Conservation (phyloP, 64 coral and sea anemone genomes). For the Acropora tenuis region DNA sequence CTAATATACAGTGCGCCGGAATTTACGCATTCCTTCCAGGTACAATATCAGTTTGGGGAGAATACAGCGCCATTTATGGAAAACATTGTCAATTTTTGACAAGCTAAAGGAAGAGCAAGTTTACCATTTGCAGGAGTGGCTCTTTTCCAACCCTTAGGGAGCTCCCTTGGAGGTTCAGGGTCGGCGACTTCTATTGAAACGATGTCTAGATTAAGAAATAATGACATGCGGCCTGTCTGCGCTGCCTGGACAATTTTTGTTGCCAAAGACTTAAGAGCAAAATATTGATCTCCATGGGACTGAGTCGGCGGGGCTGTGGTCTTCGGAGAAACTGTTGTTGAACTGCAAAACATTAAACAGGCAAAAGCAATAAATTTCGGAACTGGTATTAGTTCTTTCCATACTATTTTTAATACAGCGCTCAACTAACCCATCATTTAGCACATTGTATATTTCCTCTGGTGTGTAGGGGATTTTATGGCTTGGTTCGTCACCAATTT, state of each 20-base stretch:
- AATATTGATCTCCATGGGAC: background rate
- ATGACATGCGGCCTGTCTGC: conserved; percentile 70
- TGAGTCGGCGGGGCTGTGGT: conserved; percentile 6
- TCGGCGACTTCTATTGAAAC: conserved; percentile 62
- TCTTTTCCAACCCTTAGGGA: conserved; percentile 56
- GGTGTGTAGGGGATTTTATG: conserved; percentile 50
- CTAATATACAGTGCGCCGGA: too few relatives aligned
- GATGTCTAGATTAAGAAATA: conserved; percentile 53
- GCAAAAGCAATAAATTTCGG: background rate
- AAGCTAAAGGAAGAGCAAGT: background rate
- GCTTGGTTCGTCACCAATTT: conserved; percentile 58
- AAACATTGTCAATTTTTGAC: background rate
- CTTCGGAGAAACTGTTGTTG: background rate
- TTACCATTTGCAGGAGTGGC: conserved; percentile 60
- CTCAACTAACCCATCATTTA: conserved; percentile 2
- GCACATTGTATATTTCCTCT: conserved; percentile 24
- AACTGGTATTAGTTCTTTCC: background rate
- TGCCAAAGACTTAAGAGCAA: conserved; percentile 39
- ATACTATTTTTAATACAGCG: background rate
- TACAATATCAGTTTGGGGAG: too few relatives aligned
- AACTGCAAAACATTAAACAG: background rate
- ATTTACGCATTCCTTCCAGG: too few relatives aligned
- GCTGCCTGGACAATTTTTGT: conserved; percentile 52
- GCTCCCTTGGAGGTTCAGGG: conserved; percentile 66
- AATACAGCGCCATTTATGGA: too few relatives aligned